These are phyloP conservation scores for Corythaixoides concolor DNA, from an alignment of 2,113 vertebrate species.

Conservation along the genomic window DNA sequence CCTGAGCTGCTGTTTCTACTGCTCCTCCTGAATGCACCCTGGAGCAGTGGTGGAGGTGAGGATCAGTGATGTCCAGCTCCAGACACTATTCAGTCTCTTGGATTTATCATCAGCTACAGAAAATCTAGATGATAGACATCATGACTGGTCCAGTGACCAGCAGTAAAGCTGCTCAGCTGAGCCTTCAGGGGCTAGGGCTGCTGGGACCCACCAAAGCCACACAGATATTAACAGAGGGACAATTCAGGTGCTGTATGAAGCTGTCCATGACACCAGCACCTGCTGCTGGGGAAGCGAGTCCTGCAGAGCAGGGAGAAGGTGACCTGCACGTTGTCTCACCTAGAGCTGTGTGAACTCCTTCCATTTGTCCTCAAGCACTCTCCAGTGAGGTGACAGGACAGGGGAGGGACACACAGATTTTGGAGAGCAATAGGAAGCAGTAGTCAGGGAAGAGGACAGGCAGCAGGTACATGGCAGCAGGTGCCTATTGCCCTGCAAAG, in stretches of 20 bases:
- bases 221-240: too few relatives aligned
- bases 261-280: rapidly evolving
- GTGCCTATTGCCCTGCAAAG: too few relatives aligned
- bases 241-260: too few relatives aligned
- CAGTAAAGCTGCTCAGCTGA: neutral
- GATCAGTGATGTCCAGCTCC: neutral
- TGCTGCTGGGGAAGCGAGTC: neutral
- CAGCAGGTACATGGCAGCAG: rapidly evolving
- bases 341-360: neutral
- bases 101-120: neutral
- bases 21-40: rapidly evolving
- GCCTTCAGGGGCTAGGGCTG: neutral
- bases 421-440: neutral
- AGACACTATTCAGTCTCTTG: neutral
- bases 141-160: neutral
- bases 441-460: neutral
- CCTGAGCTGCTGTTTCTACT: neutral
- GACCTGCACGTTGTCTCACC: neutral
- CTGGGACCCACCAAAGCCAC: neutral
- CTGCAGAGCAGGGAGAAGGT: neutral
- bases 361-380: neutral
- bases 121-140: rapidly evolving
- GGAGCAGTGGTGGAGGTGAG: too few relatives aligned
- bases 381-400: neutral
- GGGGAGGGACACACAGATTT: neutral